Conservation (phyloP, 2,888 invertebrate genomes). For the Brachypalpus laphriformis region DNA sequence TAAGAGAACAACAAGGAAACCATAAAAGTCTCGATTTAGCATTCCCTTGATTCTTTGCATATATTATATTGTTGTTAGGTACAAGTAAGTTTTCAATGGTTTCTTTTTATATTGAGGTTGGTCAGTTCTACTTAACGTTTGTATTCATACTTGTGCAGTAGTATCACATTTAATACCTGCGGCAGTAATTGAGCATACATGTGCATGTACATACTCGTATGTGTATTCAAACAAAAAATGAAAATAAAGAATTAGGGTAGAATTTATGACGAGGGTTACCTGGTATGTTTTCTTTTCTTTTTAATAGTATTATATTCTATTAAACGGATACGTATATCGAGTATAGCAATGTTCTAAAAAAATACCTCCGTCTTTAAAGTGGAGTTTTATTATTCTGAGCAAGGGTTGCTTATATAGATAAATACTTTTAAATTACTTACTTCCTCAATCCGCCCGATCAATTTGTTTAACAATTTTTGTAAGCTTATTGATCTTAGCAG, state of each 20-base stretch:
- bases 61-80: constrained; percentile 33
- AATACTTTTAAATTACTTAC: not conserved
- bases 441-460: no score
- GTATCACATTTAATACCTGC: constrained; percentile 1
- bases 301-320: constrained; percentile 61
- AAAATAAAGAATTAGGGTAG: constrained; percentile 20
- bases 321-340: not conserved
- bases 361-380: no score
- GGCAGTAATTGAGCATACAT: constrained; percentile 10
- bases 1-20: constrained; percentile 50
- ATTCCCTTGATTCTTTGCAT: constrained; percentile 47
- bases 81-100: constrained; percentile 58
- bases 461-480: no score
- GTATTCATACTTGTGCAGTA: constrained; percentile 4
- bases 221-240: not conserved
- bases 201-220: not conserved
- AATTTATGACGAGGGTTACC: constrained; percentile 5
- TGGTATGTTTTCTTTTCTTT: constrained; percentile 25
- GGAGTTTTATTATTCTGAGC: no score
- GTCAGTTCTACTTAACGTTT: constrained; percentile 65
- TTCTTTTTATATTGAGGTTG: constrained; percentile 61
- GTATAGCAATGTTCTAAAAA: no score
- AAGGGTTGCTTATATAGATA: no score
- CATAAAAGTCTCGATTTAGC: constrained; percentile 59
- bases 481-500: no score